Base-by-base conservation (phyloP, 2,888 invertebrate species). In the Drosophila macrospina region DNA sequence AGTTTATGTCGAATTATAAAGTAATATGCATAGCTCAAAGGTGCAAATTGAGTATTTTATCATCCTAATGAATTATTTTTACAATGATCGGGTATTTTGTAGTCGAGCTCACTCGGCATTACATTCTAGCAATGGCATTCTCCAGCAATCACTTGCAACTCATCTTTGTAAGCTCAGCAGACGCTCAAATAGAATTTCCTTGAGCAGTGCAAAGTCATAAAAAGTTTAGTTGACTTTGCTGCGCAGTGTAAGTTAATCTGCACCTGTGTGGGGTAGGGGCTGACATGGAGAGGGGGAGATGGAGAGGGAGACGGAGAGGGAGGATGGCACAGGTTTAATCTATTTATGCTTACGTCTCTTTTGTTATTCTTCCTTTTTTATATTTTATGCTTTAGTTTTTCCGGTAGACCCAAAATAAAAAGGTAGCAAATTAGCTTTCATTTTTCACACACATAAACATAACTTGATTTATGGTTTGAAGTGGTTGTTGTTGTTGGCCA, bases 381-480 rank as follows among this genome's bases (percentile, higher is more conserved):
- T n/a, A n/a, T n/a, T n/a, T 39, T 41, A 39, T 45, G 26, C 16
- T 51, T 44, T 54, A 51, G 42, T 7, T 54, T 61, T 60, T 60
- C 26, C 57, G 50, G 57, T 61, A 68, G 78, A 61, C 63, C 74
- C 65, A 11, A 64, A 86, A 74, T 64, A 87, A 88, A 82, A 82
- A 85, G 68, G 80, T 88, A 75, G 81, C 81, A 80, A 87, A 87
- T 89, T 89, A 89, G 82, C 89, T 85, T 89, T 83, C 80, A 82
- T 82, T 79, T 86, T 80, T 80, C 74, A 78, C 68, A 83, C 74
- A 71, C 76, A 76, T 76, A 78, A 89, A 84, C 85, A 85, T 89
- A 89, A 89, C 86, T 79, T 86, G 85, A 86, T 86, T 86, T 86
- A 86, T 87, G 88, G 68, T 60, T 45, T 50, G 26, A 63, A 51